These are phyloP conservation scores for Eulemur albifrons DNA, from an alignment of 2,797 vertebrate species.

Conservation along the genomic window DNA sequence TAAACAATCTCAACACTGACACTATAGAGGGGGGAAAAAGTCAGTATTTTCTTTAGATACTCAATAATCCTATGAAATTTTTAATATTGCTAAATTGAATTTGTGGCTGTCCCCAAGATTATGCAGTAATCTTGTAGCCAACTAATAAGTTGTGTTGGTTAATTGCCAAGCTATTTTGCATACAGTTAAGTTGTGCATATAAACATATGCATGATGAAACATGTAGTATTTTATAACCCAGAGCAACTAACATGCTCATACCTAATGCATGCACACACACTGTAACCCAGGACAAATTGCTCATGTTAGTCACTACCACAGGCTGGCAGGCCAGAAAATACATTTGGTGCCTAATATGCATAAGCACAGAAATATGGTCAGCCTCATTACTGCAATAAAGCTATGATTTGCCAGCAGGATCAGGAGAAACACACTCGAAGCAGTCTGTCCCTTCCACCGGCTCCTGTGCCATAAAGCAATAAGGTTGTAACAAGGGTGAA, in stretches of 20 bases:
- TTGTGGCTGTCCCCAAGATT: conserved; percentile 53
- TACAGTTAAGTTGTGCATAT: conserved; percentile 66
- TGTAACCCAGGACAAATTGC: conserved; percentile 72
- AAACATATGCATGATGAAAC: conserved; percentile 70
- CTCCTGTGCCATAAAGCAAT: conserved; percentile 76
- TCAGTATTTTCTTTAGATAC: conserved; percentile 63
- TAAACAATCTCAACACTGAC: conserved; percentile 67
- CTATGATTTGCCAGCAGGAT: conserved; percentile 75
- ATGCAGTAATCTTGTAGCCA: conserved; percentile 63
- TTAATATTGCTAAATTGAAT: conserved; percentile 74
- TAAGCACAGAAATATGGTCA: conserved; percentile 81
- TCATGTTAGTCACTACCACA: conserved; percentile 63
- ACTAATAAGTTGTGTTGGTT: conserved; percentile 65
- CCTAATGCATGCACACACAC: conserved; percentile 72
- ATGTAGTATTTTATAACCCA: conserved; percentile 72
- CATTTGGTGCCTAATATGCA: conserved; percentile 81
- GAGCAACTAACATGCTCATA: conserved; percentile 62
- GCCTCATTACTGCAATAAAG: conserved; percentile 76
- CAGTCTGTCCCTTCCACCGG: conserved; percentile 71
- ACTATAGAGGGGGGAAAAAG: background rate
- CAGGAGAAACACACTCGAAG: conserved; percentile 73
- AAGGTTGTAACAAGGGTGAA: conserved; percentile 80
- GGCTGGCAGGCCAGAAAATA: conserved; percentile 76
- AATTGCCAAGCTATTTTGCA: conserved; percentile 75
- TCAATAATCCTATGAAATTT: conserved; percentile 64